Conservation (phyloP, 2,888 invertebrate genomes). For the Orchestes rusci region DNA sequence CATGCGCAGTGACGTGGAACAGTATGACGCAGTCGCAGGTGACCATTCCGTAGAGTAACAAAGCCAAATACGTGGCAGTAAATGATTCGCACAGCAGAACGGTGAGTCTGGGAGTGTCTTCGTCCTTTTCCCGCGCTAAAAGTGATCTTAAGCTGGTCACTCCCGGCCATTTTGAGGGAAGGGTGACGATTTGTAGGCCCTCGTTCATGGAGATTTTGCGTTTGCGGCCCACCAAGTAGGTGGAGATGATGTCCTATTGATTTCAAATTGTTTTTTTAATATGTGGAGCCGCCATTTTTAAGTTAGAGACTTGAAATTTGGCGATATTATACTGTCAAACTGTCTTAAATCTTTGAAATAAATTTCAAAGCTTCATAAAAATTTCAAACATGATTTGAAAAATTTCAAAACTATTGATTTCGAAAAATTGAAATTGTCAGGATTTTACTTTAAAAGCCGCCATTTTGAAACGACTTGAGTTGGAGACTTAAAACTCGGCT, state of each 20-base stretch:
- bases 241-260: constrained; percentile 46
- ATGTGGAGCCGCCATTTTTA: too few relatives aligned
- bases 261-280: too few relatives aligned
- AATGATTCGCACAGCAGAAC: constrained; percentile 90
- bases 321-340: too few relatives aligned
- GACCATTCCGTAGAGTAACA: constrained; percentile 87
- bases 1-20: constrained; percentile 78
- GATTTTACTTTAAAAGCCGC: too few relatives aligned
- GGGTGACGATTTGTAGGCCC: constrained; percentile 67
- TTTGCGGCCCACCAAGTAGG: constrained; percentile 64
- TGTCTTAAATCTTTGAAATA: background rate
- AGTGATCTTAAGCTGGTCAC: constrained; percentile 88
- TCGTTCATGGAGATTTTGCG: constrained; percentile 75
- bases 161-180: constrained; percentile 90
- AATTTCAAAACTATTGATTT: too few relatives aligned
- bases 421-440: too few relatives aligned
- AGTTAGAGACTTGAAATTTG: too few relatives aligned
- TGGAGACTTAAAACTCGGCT: too few relatives aligned
- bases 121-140: constrained; percentile 87
- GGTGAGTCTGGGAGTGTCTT: constrained; percentile 84
- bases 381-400: too few relatives aligned
- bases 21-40: constrained; percentile 91
- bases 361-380: background rate
- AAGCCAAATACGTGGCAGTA: constrained; percentile 85
- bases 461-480: too few relatives aligned